These are phyloP conservation scores for Pteropus alecto DNA, from an alignment of 2,113 vertebrate genomes.

Conservation along the genomic window DNA sequence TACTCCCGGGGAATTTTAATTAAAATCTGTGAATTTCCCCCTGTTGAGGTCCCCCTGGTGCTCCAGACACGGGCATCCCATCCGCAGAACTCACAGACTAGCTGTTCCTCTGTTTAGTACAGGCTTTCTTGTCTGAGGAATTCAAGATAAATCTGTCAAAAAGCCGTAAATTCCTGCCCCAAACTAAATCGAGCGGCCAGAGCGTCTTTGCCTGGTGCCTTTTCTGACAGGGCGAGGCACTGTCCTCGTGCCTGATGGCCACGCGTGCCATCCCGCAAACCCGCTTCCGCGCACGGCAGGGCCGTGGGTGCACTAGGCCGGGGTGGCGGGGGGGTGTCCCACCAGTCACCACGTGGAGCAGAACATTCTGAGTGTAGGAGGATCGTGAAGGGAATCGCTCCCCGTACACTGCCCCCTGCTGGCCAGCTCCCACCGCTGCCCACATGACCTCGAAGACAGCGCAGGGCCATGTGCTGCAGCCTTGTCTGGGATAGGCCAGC, in stretches of 20 bases:
- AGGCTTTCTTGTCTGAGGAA: not conserved
- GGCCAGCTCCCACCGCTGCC: not conserved
- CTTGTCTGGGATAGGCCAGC: accelerated
- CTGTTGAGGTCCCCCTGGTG: not conserved
- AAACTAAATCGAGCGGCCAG: not conserved
- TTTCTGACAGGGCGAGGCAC: accelerated
- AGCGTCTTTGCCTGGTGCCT: not conserved
- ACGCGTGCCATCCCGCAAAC: no score
- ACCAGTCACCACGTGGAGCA: accelerated
- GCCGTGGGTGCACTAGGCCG: no score
- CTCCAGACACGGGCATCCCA: not conserved
- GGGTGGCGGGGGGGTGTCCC: no score
- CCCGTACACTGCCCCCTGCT: accelerated
- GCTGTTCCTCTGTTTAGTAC: not conserved
- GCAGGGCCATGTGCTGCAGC: accelerated
- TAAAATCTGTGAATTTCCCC: not conserved
- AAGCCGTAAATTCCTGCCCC: not conserved
- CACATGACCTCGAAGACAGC: accelerated
- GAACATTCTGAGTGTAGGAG: not conserved
- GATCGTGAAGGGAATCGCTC: accelerated
- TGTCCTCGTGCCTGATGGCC: not conserved
- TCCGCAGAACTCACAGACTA: not conserved
- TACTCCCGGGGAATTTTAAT: not conserved
- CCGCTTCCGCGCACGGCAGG: no score
- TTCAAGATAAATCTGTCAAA: not conserved